Evolutionary conservation across 2,888 invertebrate genomes (phyloP), one percentile per base, ranked within the genome.

Genomic region (Megaustenia siamemsis): DNA sequence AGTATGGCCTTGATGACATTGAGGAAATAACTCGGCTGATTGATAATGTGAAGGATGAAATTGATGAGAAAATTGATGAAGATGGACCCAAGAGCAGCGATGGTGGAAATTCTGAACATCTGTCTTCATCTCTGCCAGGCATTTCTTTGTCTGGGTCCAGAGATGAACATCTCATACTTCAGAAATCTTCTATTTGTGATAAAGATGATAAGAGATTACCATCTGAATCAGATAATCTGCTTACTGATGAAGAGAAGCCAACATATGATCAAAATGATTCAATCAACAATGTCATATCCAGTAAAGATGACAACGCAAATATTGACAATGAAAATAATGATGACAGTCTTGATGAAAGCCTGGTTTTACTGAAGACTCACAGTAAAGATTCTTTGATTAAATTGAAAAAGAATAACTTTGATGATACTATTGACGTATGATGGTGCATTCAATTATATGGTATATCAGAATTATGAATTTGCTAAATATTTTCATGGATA

Each of bases 341-440:
- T 32, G 35, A 40, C 71, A 24, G 3, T n/a, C 24, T 35, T 18
- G 77, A 77, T 63, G 77, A 77, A 12, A 63, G 60, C n/a, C 77
- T 40, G 8, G 77, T 60, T 12, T 63, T 77, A 43, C 12, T 73
- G 5, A 77, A 77, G 60, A 53, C 24, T 53, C 35, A 24, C 2
- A 53, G 28, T 40, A 69, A 38, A 56, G n/a, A 35, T 71, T 12
- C 2, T 1, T 49, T 18, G n/a, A 32, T n/a, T 68, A 66, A 32
- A n/a, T 32, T 45, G 32, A 32, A 6, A 32, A 28, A 80, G 21
- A 80, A 68, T n/a, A n/a, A n/a, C 35, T 35, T 12, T 45, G 68
- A 68, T 45, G 79, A 79, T 12, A 21, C 35, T 21, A 24, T 66
- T 32, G 45, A 80, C 68, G 53, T 82, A 28, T 73, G 53, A 71